Conservation (phyloP, 2,888 invertebrate species). For the Aleiodes testaceus region DNA sequence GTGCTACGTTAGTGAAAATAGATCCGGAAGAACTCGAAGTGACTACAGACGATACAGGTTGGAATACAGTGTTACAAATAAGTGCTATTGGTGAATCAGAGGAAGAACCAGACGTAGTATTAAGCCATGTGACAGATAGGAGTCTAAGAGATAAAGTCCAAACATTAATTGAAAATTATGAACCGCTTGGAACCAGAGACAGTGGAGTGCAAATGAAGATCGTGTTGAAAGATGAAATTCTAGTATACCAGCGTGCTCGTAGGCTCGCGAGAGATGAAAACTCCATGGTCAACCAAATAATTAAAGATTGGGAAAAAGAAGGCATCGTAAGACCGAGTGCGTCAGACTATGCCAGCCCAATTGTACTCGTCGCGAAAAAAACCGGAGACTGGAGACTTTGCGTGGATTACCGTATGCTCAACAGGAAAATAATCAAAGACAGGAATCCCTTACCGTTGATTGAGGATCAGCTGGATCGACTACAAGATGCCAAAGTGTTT, state of each 20-base stretch:
- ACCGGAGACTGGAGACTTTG: too few species aligned
- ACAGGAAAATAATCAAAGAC: constrained; percentile 59
- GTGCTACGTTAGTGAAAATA: too few species aligned
- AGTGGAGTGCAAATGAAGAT: constrained; percentile 57
- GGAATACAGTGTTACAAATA: too few species aligned
- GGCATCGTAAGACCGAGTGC: constrained; percentile 59
- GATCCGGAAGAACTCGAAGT: too few species aligned
- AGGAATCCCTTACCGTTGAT: constrained; percentile 51
- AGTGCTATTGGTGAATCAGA: neutral
- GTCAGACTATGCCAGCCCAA: constrained; percentile 63
- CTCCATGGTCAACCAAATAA: constrained; percentile 56
- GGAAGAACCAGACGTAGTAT: constrained; percentile 30
- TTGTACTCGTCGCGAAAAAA: too few species aligned
- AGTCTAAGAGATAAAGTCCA: constrained; percentile 38
- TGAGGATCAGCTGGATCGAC: constrained; percentile 58
- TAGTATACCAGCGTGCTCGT: constrained; percentile 55
- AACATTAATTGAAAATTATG: constrained; percentile 51
- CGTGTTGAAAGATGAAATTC: constrained; percentile 58
- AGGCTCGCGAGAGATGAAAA: constrained; percentile 55
- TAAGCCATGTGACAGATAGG: constrained; percentile 34
- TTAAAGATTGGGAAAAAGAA: constrained; percentile 60
- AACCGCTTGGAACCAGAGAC: constrained; percentile 50
- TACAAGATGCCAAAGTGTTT: constrained; percentile 41
- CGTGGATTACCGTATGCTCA: constrained; percentile 68
- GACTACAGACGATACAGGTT: too few species aligned